Base-by-base conservation (phyloP, 2,888 invertebrate genomes). In the Rotaria sp. region DNA sequence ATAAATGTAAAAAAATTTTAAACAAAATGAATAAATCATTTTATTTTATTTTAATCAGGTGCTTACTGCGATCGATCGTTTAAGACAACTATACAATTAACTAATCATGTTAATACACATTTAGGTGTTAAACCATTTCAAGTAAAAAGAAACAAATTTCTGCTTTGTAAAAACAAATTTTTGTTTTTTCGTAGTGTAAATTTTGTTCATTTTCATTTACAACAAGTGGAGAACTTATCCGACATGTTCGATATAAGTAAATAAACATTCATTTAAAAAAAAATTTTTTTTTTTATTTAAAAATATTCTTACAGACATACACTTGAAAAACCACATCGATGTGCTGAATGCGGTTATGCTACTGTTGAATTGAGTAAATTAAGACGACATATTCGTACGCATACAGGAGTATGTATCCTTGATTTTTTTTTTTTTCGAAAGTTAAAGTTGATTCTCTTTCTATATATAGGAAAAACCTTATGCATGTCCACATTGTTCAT, bases 311-410 rank as follows among this genome's bases (percentile, higher is more conserved):
- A 18, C 41, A 86, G 95, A 89, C 98, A 98, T 90, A 97, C 97
- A 0, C 96, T 96, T 91, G 97, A 97, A 92, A 97, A 97, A 91
- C 97, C 97, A 0, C 97, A 98, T 92, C 96, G 96, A 90, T 98
- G 98, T 91, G 45, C 52, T 50, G 96, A 97, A 90, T 96, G 96
- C 91, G 96, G 96, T 91, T 98, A 98, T 91, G 96, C 96, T 0
- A 96, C 96, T 88, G 97, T 98, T 0, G 97, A 98, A 91, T 92
- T 97, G 88, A 96, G 96, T 87, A 98, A 98, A 92, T 92, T 98
- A 88, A 95, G 96, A 87, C 93, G 97, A 21, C 97, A 97, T 90
- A 95, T 97, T 90, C 93, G 97, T 84, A 96, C 96, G 90, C 92
- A 97, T 90, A 97, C 97, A 0, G 97, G 80, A 80, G 80, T 80